Percentiles rank a stretch among this genome's conserved stretches.
Evolutionary conservation across 92 coral and sea anemone genomes (phyloP).

Genomic region (Ricordea florida): DNA sequence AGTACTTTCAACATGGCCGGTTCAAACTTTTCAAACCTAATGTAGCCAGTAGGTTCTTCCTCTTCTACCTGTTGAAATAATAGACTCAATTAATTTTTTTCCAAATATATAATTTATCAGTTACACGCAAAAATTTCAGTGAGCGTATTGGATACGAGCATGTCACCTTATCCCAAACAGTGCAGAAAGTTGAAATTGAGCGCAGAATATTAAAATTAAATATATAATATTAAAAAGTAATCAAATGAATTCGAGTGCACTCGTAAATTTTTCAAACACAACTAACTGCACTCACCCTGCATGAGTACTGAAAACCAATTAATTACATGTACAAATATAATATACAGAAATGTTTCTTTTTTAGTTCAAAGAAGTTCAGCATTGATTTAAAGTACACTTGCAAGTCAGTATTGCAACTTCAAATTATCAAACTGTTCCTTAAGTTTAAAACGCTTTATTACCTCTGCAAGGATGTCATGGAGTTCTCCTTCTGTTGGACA

Average conservation of each 20-base stretch:
- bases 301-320: too few species aligned
- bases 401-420: background rate
- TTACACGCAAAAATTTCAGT: background rate
- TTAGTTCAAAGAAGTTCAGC: background rate
- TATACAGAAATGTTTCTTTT: too few species aligned
- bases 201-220: too few species aligned
- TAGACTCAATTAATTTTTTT: background rate
- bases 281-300: too few species aligned
- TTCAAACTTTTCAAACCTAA: constrained; percentile 96
- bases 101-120: background rate
- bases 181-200: too few species aligned
- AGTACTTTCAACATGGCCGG: constrained; percentile 90
- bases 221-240: too few species aligned
- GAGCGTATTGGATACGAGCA: too few species aligned
- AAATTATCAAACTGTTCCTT: background rate
- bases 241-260: too few species aligned
- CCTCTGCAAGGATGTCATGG: constrained; percentile 95
- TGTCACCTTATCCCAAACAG: too few species aligned
- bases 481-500: constrained; percentile 99
- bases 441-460: too few species aligned
- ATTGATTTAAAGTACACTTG: background rate
- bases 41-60: constrained; percentile 98
- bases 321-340: too few species aligned
- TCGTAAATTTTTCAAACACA: too few species aligned
- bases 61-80: constrained; percentile 74